Percentiles rank a stretch among this genome's conserved stretches.
Conservation (phyloP, 2,888 invertebrate species). For the Scelioninae gen. 1 region DNA sequence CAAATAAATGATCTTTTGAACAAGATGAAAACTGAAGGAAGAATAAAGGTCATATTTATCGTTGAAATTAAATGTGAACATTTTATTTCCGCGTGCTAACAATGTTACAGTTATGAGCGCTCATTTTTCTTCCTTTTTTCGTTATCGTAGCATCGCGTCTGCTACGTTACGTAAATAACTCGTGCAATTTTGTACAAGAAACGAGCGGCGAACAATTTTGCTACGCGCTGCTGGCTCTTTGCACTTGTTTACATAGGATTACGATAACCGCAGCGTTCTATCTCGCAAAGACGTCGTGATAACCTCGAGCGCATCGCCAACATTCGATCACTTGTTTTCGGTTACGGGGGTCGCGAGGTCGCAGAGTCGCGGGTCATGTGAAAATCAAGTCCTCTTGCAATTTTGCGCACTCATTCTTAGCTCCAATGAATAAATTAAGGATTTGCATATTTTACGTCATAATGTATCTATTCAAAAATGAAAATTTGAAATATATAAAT, state of each 20-base stretch:
- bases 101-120: constrained; percentile 45
- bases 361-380: constrained; percentile 57
- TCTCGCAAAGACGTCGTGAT: constrained; percentile 50
- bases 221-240: constrained; percentile 60
- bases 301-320: constrained; percentile 44
- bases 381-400: constrained; percentile 29
- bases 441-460: neutral
- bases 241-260: constrained; percentile 58
- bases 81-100: constrained; percentile 40
- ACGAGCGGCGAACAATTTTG: constrained; percentile 55
- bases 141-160: constrained; percentile 39
- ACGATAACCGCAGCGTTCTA: constrained; percentile 42
- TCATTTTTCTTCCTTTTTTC: constrained; percentile 13
- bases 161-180: constrained; percentile 61
- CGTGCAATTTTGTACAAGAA: constrained; percentile 43
- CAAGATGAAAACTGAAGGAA: too few species aligned
- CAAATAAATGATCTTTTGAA: too few species aligned
- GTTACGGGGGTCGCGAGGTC: too few species aligned
- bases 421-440: too few species aligned
- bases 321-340: constrained; percentile 28
- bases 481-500: too few species aligned
- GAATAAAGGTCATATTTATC: constrained; percentile 26
- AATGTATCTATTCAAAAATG: too few species aligned
- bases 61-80: constrained; percentile 21
- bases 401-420: neutral